Base-by-base conservation (phyloP, 2,113 vertebrate genomes). In the Erythrocercus mccallii region DNA sequence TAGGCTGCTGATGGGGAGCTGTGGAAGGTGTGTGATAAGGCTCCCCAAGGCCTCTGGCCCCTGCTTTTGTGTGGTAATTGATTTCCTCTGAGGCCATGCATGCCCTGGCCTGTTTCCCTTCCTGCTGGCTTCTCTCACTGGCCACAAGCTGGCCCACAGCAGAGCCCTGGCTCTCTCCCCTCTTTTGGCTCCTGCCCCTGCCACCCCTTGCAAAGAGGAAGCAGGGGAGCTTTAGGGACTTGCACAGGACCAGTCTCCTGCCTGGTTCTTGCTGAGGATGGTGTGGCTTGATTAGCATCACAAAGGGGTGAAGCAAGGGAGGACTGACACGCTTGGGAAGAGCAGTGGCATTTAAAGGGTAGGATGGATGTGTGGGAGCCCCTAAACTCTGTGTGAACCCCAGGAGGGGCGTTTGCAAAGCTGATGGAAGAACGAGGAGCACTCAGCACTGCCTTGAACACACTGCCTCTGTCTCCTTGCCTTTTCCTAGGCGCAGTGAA, bases 381-480 rank as follows among this genome's bases (percentile, higher is more conserved):
- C 40, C 72, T 37, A 17, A 83, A 23, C 4, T 0, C 37, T 16
- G 5, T 6, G 17, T 24, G 48, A 65, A 9, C 30, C 50, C 31
- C 21, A 8, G 53, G 50, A 65, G 47, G 37, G 8, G 31, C 31
- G 8, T 50, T 66, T 5, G 37, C 65, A n/a, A 68, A 68, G 76
- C 20, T 0, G 0, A 2, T 25, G 33, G 40, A 65, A 60, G 65
- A 72, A 27, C 0, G 0, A 48, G 37, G 54, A 9, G 3, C 50
- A 62, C 17, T 31, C 69, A 66, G 24, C 27, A 1, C 42, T 24
- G 40, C 65, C 48, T 70, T n/a, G 17, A 48, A 51, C 8, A 4
- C 0, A 3, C 28, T 33, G 15, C n/a, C 38, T 45, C 17, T 50
- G 18, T 56, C 12, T 77, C 48, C 44, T 40, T 38, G 31, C 47